Conservation (phyloP, 1,140 invertebrate species). For the Drosophila aff. region DNA sequence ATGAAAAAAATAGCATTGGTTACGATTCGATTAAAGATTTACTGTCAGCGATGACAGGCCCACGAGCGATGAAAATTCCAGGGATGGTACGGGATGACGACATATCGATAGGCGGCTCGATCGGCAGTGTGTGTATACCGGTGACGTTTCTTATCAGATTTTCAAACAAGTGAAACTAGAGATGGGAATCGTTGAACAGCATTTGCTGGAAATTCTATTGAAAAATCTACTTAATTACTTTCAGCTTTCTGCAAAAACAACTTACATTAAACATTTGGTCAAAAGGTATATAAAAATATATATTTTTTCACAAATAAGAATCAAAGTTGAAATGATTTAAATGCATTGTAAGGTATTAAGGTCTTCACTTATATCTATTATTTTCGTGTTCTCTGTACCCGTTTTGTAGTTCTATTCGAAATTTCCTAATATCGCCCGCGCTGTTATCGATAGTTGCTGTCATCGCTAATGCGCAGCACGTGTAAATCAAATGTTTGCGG, state of each 20-base stretch:
- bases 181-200: neutral
- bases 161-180: neutral
- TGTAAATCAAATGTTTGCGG: slow-evolving; percentile 29
- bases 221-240: neutral
- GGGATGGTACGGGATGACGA: neutral
- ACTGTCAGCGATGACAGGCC: slow-evolving; percentile 5
- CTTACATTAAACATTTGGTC: neutral
- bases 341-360: neutral
- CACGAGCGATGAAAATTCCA: slow-evolving; percentile 13
- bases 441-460: slow-evolving; percentile 13
- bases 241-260: neutral
- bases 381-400: neutral
- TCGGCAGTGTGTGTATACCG: slow-evolving; percentile 5
- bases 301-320: no score
- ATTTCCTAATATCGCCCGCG: neutral
- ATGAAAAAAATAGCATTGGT: slow-evolving; percentile 1
- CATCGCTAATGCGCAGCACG: slow-evolving; percentile 17
- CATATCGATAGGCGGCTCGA: slow-evolving; percentile 1
- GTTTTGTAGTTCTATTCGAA: neutral
- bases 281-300: no score
- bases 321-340: no score
- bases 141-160: slow-evolving; percentile 4
- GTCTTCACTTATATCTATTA: neutral
- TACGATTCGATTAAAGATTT: slow-evolving; percentile 8
- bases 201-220: no score